A percentile compares a stretch with the other conserved stretches of the same genome.
Evolutionary conservation across 2,888 invertebrate species (phyloP).

Genomic region (Rosalia funebris): DNA sequence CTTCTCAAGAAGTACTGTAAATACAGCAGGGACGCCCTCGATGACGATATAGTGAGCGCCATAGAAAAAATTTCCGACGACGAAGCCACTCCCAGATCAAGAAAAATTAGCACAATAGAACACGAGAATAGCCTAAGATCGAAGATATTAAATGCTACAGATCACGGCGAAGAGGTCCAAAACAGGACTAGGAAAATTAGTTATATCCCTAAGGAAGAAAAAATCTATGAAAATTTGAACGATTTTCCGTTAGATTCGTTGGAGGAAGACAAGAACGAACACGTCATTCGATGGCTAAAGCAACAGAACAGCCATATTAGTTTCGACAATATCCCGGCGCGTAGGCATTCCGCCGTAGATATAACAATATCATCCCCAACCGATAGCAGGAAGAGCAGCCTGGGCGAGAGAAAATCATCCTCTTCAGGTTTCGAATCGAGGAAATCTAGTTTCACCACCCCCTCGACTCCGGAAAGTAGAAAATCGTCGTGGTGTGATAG

Average conservation of each 20-base stretch:
- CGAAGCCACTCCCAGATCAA: slow-evolving; percentile 33
- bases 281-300: slow-evolving; percentile 62
- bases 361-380: slow-evolving; percentile 54
- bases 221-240: slow-evolving; percentile 60
- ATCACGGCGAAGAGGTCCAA: slow-evolving; percentile 29
- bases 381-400: slow-evolving; percentile 57
- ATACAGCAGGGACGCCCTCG: slow-evolving; percentile 60
- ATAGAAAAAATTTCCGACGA: slow-evolving; percentile 55
- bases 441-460: slow-evolving; percentile 57
- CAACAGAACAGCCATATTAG: slow-evolving; percentile 57
- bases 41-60: slow-evolving; percentile 60
- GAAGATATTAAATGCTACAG: slow-evolving; percentile 19
- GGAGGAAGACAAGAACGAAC: slow-evolving; percentile 61
- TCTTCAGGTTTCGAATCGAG: slow-evolving; percentile 58
- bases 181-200: slow-evolving; percentile 55
- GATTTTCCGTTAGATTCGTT: slow-evolving; percentile 54
- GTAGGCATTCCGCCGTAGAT: slow-evolving; percentile 51
- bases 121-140: slow-evolving; percentile 23
- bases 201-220: slow-evolving; percentile 58
- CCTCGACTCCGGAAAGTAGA: slow-evolving; percentile 57
- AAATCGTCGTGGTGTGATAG: slow-evolving; percentile 55
- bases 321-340: slow-evolving; percentile 39
- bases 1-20: slow-evolving; percentile 63
- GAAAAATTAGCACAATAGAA: slow-evolving; percentile 33
- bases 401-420: slow-evolving; percentile 51